Base-by-base conservation (phyloP, 2,797 vertebrate species). In the Crax fasciolata region DNA sequence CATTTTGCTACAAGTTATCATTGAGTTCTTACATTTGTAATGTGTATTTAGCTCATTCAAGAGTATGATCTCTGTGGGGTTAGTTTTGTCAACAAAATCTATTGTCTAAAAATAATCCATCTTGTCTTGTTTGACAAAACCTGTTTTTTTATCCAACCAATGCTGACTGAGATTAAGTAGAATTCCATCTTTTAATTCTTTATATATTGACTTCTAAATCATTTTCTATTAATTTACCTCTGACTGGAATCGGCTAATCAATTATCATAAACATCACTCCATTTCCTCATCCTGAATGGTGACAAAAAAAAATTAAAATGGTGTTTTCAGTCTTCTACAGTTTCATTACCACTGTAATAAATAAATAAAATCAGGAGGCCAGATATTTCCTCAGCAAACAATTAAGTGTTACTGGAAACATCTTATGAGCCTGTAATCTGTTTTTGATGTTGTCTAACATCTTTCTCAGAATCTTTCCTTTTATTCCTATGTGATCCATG, bases 371-470 rank as follows among this genome's bases (percentile, higher is more conserved):
- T 91, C 46, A 92, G 38, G 57, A 87, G 67, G 55, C 27, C 15
- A 92, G 63, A 57, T 88, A 87, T 87, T 94, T 93, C 63, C 86
- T 95, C 86, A 82, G 39, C 38, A 93, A 90, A 74, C 58, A 85
- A 35, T 74, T 68, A 84, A 84, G 63, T 95, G 85, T 95, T 96
- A 95, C 96, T 81, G 83, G 91, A 94, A 93, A 49, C 59, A 27
- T 90, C 77, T 75, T 84, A 66, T 18, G 27, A 1, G 23, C 55
- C 63, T 93, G 41, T 90, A 90, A 72, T 88, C 89, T 86, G 30
- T 2, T 89, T 84, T 74, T 78, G 75, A 76, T 70, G 51, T 74
- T 83, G 73, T 84, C 88, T 81, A 63, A 79, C 91, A 79, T 82
- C 67, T 91, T 91, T 79, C 48, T 90, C 73, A 88, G 67, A 75